Evolutionary conservation across 2,888 invertebrate species (phyloP), one percentile per base, ranked within the genome.

Genomic region (Globia sparganii): DNA sequence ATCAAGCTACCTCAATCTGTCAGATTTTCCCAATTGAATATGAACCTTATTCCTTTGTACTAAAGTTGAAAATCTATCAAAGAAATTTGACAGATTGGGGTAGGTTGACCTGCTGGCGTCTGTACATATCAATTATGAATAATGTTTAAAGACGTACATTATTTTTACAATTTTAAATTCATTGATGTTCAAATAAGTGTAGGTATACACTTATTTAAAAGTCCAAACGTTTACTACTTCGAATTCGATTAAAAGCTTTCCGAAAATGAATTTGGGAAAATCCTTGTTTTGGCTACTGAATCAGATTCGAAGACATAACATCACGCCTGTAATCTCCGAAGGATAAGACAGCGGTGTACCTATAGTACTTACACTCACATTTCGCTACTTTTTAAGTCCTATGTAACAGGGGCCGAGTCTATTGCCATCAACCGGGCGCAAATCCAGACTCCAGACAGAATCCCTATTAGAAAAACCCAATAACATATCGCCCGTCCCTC

Each of bases 101-200:
- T n/a, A n/a, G n/a, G n/a, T n/a, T n/a, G n/a, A n/a, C n/a, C n/a
- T n/a, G n/a, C n/a, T n/a, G n/a, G n/a, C n/a, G n/a, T n/a, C 21
- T 59, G 15, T 18, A 58, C 59, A 64, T 40, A 46, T n/a, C 9
- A 53, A 46, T 28, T 46, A 75, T 66, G 31, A 76, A 79, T 75
- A n/a, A 76, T 53, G 15, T 77, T 65, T 65, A 37, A 34, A 82
- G 1, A 25, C 37, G 31, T 66, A 28, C 66, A 66, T 40, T 34
- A 70, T 46, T 66, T 70, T 66, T 31, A 69, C 64, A 66, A 37
- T 49, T 65, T 15, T 4, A 64, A 67, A 75, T 70, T 82, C 69
- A 66, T 77, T 64, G 49, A 77, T 69, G 53, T 49, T 49, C 25
- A 56, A 37, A 37, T 5, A 37, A 37, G 34, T 37, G 34, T 4